Base-by-base conservation (phyloP, 2,888 invertebrate genomes). In the Cataglyphis cursor region DNA sequence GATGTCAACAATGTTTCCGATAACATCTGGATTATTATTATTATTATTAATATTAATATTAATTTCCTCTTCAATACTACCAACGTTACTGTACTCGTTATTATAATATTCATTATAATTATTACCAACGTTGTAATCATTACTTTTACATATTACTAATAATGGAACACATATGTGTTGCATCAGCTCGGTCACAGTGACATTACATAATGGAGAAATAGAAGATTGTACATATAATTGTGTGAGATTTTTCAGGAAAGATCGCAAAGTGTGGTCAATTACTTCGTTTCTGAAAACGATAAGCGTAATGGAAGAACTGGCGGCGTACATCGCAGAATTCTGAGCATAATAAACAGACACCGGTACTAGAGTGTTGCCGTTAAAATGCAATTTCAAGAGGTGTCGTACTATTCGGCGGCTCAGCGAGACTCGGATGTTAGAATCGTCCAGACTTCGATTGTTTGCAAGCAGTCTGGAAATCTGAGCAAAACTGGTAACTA, bases 271-370 rank as follows among this genome's bases (percentile, higher is more conserved):
- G 92, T 93, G 92, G 92, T 93, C 93, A 90, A 90, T 93, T 89
- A 92, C 90, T 92, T 92, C 94, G 93, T 94, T 94, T 94, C 93
- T 93, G 93, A 91, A 93, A 94, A 94, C 94, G 94, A 94, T 94
- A 95, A 95, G 95, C 95, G 95, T 94, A 95, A 94, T 95, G 95
- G 95, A 95, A 95, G 95, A 95, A 95, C 93, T 92, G 94, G 93
- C 93, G 92, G 91, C 87, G 86, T 90, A 82, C 88, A 88, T 91
- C 89, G 91, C 89, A 82, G 90, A 91, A 85, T 91, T 89, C 89
- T 89, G 90, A 90, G 81, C 89, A 82, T 89, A 51, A 51, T 51
- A 83, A 82, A 87, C 83, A 75, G 87, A 85, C 87, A 90, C 90
- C 89, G 85, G 88, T 86, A 83, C 85, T 83, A 83, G 72, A 78